Evolutionary conservation across 2,797 vertebrate species (phyloP).

Genomic region (Linurgus olivaceus): DNA sequence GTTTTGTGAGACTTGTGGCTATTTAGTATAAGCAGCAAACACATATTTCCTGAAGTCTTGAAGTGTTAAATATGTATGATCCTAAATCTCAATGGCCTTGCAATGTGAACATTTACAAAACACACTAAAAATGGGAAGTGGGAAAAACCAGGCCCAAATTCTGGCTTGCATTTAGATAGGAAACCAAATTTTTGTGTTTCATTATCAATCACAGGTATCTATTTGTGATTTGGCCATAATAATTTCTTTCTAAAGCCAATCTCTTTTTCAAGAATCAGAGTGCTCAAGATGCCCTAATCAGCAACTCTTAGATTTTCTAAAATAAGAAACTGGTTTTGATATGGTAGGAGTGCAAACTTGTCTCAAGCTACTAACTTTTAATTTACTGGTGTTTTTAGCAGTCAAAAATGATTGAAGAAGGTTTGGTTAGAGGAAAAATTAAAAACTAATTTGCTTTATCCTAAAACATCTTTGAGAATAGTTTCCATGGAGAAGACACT

Average conservation of each 20-base stretch:
- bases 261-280: not conserved
- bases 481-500: not conserved
- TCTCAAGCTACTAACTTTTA: constrained; percentile 28
- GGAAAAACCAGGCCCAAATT: not conserved
- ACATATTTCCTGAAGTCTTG: not conserved
- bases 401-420: constrained; percentile 8
- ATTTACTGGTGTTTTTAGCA: constrained; percentile 24
- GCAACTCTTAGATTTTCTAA: constrained; percentile 4
- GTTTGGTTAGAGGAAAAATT: not conserved
- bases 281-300: not conserved
- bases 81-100: not conserved
- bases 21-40: not conserved
- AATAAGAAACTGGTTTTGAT: not conserved
- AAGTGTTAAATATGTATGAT: not conserved
- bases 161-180: not conserved
- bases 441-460: not conserved
- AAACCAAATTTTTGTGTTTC: not conserved
- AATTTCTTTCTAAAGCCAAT: not conserved
- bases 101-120: not conserved
- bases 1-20: not conserved
- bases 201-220: not conserved
- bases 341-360: not conserved
- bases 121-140: not conserved
- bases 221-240: not conserved
- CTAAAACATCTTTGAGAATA: not conserved